Base-by-base conservation (phyloP, 1,140 invertebrate species). In the Microplitis demolitor region DNA sequence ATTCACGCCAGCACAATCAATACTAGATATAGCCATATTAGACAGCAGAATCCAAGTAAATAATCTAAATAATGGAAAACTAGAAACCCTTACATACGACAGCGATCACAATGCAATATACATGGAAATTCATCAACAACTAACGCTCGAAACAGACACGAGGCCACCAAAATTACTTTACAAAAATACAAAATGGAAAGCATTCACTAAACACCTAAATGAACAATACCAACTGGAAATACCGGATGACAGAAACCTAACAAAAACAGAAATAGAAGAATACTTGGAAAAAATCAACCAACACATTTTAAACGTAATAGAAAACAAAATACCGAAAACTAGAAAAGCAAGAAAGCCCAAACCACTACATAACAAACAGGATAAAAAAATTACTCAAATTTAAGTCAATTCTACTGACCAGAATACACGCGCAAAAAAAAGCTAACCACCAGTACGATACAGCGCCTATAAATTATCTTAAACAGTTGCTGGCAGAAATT, bases 211-310 rank as follows among this genome's bases (percentile, higher is more conserved):
- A n/a, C 2, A 63, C 0, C 45, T 77, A 9, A 50, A 51, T 0
- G 34, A 51, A n/a, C 31, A 9, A n/a, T 69, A 72, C 34, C 3
- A 66, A 4, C 0, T n/a, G 0, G 45, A 37, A 3, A 66, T 74
- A 8, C 72, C 76, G 2, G 8, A 54, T 9, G 68, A 73, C 31
- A 70, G 3, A 56, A 78, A 78, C 37, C 66, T 79, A n/a, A 24
- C 69, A 0, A 72, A 66, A 37, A 14, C 31, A 9, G 74, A 78
- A 69, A 75, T 78, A 33, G 75, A 78, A 4, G 9, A 61, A 4
- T 39, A 63, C 16, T 1, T 78, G 0, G 4, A 13, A 6, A n/a
- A 16, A 9, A 66, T 78, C 6, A 53, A 56, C 9, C 24, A 51
- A 4, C 1, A 1, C 5, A 79, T 76, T 3, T 50, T 0, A 0